A percentile compares a stretch with the other conserved stretches of the same genome.
Evolutionary conservation across 92 coral and sea anemone species (phyloP).

Genomic region (Bergia sp.): DNA sequence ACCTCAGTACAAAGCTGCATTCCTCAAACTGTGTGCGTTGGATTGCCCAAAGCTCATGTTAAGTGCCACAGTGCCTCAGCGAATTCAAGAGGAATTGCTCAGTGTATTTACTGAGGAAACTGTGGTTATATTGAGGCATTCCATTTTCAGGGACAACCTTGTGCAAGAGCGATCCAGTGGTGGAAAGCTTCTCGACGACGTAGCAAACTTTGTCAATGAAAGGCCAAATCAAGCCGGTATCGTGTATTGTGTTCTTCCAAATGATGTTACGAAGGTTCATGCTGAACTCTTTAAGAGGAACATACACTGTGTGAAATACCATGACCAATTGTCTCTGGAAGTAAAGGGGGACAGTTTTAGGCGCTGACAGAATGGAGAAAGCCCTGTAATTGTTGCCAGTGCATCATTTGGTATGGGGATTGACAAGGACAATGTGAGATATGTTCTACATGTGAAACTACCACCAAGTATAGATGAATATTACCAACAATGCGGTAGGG

Average conservation of each 20-base stretch:
- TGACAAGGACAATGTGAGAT: constrained; percentile 11
- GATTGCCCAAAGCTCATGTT: constrained; percentile 39
- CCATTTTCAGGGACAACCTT: constrained; percentile 8
- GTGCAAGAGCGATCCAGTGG: not conserved
- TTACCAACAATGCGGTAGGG: constrained; percentile 40
- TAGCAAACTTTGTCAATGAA: not conserved
- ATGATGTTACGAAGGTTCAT: constrained; percentile 20
- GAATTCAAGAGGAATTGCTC: not conserved
- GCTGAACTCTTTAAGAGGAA: constrained; percentile 9
- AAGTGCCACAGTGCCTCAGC: constrained; percentile 50
- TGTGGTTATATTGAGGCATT: not conserved
- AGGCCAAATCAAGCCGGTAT: constrained; percentile 3
- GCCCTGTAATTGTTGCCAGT: constrained; percentile 25
- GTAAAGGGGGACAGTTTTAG: constrained; percentile 22
- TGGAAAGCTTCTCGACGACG: not conserved
- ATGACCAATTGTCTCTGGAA: constrained; percentile 26
- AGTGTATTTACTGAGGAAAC: not conserved
- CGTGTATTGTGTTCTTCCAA: constrained; percentile 8
- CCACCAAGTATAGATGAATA: constrained; percentile 42
- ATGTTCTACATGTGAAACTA: constrained; percentile 17
- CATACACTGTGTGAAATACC: constrained; percentile 16
- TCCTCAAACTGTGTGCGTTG: not conserved
- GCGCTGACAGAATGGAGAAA: constrained; percentile 12
- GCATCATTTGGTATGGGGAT: constrained; percentile 48
- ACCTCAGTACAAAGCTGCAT: constrained; percentile 41